These are phyloP conservation scores for Phoebastria nigripes DNA, from an alignment of 2,797 vertebrate genomes.

Conservation along the genomic window DNA sequence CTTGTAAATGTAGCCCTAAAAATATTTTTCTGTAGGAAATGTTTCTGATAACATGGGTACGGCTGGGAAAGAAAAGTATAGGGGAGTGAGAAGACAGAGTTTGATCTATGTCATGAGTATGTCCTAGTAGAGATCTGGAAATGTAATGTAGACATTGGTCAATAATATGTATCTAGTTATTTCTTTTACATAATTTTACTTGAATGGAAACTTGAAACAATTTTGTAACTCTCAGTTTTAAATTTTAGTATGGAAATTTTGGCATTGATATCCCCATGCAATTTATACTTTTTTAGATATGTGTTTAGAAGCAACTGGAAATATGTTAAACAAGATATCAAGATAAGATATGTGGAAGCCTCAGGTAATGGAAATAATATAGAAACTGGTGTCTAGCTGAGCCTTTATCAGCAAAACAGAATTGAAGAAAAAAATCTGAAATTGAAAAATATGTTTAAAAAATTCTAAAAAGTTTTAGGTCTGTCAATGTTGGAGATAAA, in stretches of 20 bases:
- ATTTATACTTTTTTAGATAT: background rate
- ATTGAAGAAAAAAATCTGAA: background rate
- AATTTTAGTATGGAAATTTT: background rate
- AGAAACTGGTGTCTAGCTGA: background rate
- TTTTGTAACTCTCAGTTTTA: background rate
- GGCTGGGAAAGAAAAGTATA: background rate
- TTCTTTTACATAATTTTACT: background rate
- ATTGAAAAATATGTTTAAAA: background rate
- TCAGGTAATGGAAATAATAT: background rate
- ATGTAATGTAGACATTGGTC: background rate
- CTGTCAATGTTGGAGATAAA: background rate
- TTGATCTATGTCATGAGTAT: background rate
- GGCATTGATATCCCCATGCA: background rate
- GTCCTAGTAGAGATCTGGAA: background rate
- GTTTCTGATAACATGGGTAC: background rate
- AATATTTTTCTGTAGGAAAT: background rate
- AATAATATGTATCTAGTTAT: background rate
- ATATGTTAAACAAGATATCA: background rate
- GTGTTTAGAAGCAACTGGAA: background rate
- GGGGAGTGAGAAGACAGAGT: background rate
- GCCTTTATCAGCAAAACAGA: background rate
- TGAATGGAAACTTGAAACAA: background rate
- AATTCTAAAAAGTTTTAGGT: background rate
- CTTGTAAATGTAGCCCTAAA: background rate
- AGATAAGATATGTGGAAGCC: background rate